These are phyloP conservation scores for Liposcelis brunnea DNA, from an alignment of 2,888 invertebrate genomes.

Conservation along the genomic window DNA sequence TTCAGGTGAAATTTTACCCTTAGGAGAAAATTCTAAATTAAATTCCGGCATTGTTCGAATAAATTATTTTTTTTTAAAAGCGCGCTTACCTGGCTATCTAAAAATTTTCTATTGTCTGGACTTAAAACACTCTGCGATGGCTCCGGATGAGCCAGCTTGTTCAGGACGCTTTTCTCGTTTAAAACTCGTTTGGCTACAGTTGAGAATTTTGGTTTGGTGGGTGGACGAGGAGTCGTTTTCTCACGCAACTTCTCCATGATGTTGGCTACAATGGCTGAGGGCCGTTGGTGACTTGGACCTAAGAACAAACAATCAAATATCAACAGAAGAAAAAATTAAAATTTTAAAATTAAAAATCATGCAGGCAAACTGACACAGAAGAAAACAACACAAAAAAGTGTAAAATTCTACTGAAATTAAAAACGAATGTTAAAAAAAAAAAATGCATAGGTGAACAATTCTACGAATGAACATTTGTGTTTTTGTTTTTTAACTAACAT, in stretches of 20 bases:
- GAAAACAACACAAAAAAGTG: background rate
- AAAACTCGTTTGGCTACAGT: slow-evolving; percentile 7
- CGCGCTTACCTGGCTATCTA: slow-evolving; percentile 22
- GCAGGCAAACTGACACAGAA: background rate
- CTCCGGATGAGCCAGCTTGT: slow-evolving; percentile 12
- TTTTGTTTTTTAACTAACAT: background rate
- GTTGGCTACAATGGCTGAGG: slow-evolving; percentile 64
- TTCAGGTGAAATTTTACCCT: slow-evolving; percentile 15
- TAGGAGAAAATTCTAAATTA: too few relatives aligned
- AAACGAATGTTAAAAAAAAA: too few relatives aligned
- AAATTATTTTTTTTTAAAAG: too few relatives aligned
- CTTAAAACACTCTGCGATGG: slow-evolving; percentile 22
- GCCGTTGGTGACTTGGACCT: slow-evolving; percentile 62
- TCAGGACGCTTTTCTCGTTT: slow-evolving; percentile 3
- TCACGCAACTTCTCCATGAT: slow-evolving; percentile 41
- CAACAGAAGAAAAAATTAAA: slow-evolving; percentile 14
- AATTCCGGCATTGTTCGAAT: too few relatives aligned
- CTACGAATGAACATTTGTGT: too few relatives aligned
- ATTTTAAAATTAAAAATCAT: slow-evolving; percentile 6
- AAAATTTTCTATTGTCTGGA: slow-evolving; percentile 25
- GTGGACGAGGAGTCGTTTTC: slow-evolving; percentile 11
- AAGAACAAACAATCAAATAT: too few relatives aligned
- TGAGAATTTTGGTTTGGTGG: background rate
- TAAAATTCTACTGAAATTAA: too few relatives aligned
- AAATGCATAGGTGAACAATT: too few relatives aligned